Evolutionary conservation across 2,113 vertebrate species (phyloP), one percentile per base, ranked within the genome.

Genomic region (Climacteris rufus): DNA sequence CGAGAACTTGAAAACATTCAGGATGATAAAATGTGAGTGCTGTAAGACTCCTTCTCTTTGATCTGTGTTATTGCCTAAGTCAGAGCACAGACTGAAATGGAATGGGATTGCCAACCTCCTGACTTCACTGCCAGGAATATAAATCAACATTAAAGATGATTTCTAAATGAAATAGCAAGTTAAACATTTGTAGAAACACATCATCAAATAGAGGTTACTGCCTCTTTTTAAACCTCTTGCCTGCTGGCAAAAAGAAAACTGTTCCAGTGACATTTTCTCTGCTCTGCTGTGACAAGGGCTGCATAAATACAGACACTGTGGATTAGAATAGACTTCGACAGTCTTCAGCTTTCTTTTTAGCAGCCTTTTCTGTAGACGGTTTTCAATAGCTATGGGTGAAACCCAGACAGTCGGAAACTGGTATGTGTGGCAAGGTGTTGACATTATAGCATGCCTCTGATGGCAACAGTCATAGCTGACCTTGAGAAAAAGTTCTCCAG

Each of bases 131-230:
- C 94, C 94, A 96, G 86, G 91, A 93, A 89, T 94, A 95, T 94
- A 96, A 95, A 97, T 87, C 91, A 96, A 91, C 82, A 87, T 85
- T 94, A 89, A 94, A 81, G 75, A 96, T 81, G 39, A 79, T 93
- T 95, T 95, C 54, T 30, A 95, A 89, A 90, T 92, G 44, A 93
- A 95, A 95, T 80, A 96, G 75, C 76, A 75, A 95, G 87, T 94
- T 95, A 96, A 94, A 93, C 82, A 60, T 95, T 97, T 97, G 81
- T 95, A 93, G 87, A 94, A 92, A 92, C 80, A 93, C 78, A 96
- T 64, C 40, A 92, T 96, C 95, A 95, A 96, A 94, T 69, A 94
- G 91, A 92, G 81, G 87, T 92, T 97, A 45, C 81, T 89, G 93
- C 42, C 63, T 96, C 72, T 91, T 93, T 93, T 84, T 88, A 88